phyloP scores from a whole-genome alignment of 2,888 invertebrate genomes.

The Mythimna vitellina region DNA sequence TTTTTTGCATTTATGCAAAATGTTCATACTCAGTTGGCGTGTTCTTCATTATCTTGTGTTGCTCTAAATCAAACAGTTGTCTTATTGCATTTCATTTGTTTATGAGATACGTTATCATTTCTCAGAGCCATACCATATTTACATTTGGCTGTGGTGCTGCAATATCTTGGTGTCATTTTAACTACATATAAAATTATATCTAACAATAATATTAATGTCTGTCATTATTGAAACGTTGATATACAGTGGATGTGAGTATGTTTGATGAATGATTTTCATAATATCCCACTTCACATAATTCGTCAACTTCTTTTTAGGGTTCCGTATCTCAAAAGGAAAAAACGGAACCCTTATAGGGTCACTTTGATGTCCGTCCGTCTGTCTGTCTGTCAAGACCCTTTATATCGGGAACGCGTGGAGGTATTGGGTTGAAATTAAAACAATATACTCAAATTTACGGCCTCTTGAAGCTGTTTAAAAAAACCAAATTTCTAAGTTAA shows the following conservation, averaged over 20 bases:
- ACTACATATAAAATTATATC: slow-evolving; percentile 11
- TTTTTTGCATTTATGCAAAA: slow-evolving; percentile 52
- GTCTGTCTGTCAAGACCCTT: too few relatives aligned
- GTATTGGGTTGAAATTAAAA: too few relatives aligned
- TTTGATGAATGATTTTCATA: slow-evolving; percentile 14
- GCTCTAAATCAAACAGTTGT: slow-evolving; percentile 65
- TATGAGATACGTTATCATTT: slow-evolving; percentile 72
- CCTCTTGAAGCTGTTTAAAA: too few relatives aligned
- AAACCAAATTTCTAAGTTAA: too few relatives aligned
- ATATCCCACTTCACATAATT: not conserved
- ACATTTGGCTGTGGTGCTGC: slow-evolving; percentile 55
- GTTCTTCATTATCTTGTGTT: slow-evolving; percentile 48
- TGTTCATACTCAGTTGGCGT: slow-evolving; percentile 28
- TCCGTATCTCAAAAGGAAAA: too few relatives aligned
- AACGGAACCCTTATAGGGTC: too few relatives aligned
- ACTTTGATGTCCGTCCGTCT: too few relatives aligned
- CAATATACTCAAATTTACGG: too few relatives aligned
- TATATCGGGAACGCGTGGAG: too few relatives aligned
- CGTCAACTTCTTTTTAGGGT: too few relatives aligned
- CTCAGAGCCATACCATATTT: slow-evolving; percentile 56
- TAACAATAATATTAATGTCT: slow-evolving; percentile 5
- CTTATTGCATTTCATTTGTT: slow-evolving; percentile 70
- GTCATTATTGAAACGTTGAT: slow-evolving; percentile 9
- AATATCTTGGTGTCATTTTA: slow-evolving; percentile 45
- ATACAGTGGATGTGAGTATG: not conserved